Conservation (phyloP, 2,888 invertebrate genomes). For the Caenorhabditis drosophilae region DNA sequence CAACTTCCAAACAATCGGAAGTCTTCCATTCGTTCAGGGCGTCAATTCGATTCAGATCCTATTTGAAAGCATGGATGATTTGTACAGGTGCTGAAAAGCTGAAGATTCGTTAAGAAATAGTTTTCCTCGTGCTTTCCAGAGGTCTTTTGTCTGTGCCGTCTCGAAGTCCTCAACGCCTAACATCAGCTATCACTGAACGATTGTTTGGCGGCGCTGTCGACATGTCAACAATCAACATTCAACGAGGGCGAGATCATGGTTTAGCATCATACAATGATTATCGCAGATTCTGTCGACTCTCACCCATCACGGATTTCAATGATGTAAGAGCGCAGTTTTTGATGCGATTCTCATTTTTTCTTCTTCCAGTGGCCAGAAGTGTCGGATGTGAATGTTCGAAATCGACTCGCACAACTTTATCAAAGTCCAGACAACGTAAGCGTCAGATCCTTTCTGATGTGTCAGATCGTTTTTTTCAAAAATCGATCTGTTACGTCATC, state of each 20-base stretch:
- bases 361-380: constrained; percentile 58
- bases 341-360: background rate
- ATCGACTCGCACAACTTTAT: constrained; percentile 57
- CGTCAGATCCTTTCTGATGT: background rate
- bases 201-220: constrained; percentile 73
- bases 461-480: background rate
- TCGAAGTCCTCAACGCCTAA: constrained; percentile 80
- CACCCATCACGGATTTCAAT: constrained; percentile 74
- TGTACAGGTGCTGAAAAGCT: constrained; percentile 46
- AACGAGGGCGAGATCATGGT: constrained; percentile 84
- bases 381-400: constrained; percentile 53
- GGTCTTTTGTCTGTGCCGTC: constrained; percentile 88
- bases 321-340: constrained; percentile 16
- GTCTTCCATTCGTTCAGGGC: constrained; percentile 53
- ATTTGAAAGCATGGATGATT: constrained; percentile 33
- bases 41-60: constrained; percentile 32
- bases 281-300: constrained; percentile 84
- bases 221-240: constrained; percentile 85
- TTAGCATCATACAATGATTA: constrained; percentile 82
- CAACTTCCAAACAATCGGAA: constrained; percentile 50
- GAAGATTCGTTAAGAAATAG: background rate
- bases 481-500: background rate
- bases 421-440: constrained; percentile 42
- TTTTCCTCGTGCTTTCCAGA: constrained; percentile 73
- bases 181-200: constrained; percentile 76